Evolutionary conservation across 1,140 invertebrate genomes (phyloP).

Genomic region (Schlechtendalia chinensis): DNA sequence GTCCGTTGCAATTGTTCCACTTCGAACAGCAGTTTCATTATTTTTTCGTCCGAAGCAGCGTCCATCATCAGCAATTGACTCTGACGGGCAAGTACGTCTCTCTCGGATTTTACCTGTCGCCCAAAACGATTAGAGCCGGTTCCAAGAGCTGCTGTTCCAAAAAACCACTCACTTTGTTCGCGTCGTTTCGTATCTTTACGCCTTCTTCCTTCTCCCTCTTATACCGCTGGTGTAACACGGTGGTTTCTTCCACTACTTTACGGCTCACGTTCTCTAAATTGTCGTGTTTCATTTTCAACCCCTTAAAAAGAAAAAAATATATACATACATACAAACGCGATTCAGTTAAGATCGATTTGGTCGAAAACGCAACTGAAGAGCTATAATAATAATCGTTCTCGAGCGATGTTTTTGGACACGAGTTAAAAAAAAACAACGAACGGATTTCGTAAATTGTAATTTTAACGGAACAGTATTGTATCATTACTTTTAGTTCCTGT

Average conservation of each 20-base stretch:
- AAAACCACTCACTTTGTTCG: slow-evolving; percentile 56
- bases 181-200: slow-evolving; percentile 59
- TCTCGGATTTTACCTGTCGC: slow-evolving; percentile 63
- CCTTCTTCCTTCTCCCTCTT: slow-evolving; percentile 64
- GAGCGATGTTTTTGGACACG: no score
- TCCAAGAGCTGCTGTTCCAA: no score
- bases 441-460: no score
- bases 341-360: no score
- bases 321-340: no score
- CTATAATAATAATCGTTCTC: no score
- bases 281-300: slow-evolving; percentile 61
- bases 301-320: slow-evolving; percentile 56
- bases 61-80: slow-evolving; percentile 67
- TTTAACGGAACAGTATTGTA: no score
- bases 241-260: slow-evolving; percentile 65
- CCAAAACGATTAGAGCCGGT: no score
- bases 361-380: no score
- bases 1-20: slow-evolving; percentile 64
- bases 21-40: slow-evolving; percentile 62
- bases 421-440: no score
- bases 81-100: slow-evolving; percentile 66
- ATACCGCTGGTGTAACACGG: slow-evolving; percentile 62
- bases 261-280: slow-evolving; percentile 66
- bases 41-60: slow-evolving; percentile 60
- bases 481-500: slow-evolving; percentile 58